Evolutionary conservation across 2,797 vertebrate species (phyloP), one percentile per base, ranked within the genome.

Genomic region (Sparus aurata): DNA sequence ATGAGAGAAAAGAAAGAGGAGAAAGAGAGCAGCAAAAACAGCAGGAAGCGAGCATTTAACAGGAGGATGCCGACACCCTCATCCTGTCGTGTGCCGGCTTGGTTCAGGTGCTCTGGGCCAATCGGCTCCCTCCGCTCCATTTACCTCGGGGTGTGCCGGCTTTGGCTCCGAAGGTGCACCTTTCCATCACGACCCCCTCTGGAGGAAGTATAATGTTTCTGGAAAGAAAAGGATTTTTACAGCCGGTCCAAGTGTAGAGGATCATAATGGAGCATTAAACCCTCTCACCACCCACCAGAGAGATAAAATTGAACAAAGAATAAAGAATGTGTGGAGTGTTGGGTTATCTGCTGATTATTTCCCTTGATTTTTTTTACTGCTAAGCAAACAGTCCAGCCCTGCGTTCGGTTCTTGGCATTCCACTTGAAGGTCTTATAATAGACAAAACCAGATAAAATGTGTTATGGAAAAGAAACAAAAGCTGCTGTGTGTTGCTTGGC

Each of bases 1-100:
- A 90, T 73, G 85, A 87, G 83, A 87, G 80, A 78, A 85, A 43
- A 79, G 27, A 61, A 68, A 71, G 62, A 23, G 16, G 15, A 60
- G 41, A 66, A 72, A 69, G 63, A 84, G 82, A 86, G 85, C 79
- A 91, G 91, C 94, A 96, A 97, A 96, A 96, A 96, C 92, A 94
- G 94, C 95, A 97, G 97, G 97, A 98, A 98, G 96, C 93, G 90
- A 94, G 89, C 87, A 85, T 94, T 95, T 94, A 95, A 90, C 94
- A 85, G 90, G 94, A 95, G 95, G 96, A 96, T 95, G 96, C 96
- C 86, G 85, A 96, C 96, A 95, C 96, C 97, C 96, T 95, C 96
- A 96, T 98, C 96, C 97, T 96, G 97, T 97, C 97, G 96, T 97
- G 97, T 97, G 96, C 96, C 96, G 73, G 69, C 80, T 75, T 74